Conservation (phyloP, 2,113 vertebrate species). For the Pachycephala philippinensis region DNA sequence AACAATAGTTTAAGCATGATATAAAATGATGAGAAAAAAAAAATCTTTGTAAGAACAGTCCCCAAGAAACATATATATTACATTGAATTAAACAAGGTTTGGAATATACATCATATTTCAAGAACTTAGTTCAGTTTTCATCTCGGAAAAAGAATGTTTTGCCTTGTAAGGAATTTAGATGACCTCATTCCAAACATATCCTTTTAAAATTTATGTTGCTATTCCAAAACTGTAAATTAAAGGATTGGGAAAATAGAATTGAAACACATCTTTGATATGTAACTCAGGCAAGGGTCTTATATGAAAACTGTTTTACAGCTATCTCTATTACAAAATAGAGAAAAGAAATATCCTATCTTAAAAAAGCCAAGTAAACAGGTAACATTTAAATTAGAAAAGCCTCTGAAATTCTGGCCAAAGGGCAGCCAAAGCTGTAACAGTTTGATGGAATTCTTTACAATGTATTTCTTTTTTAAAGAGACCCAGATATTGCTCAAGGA, state of each 20-base stretch:
- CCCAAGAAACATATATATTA: neutral
- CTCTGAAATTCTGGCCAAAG: slow-evolving; percentile 13
- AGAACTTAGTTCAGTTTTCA: neutral
- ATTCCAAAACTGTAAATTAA: neutral
- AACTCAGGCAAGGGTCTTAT: neutral
- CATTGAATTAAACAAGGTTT: slow-evolving; percentile 18
- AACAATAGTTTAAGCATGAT: slow-evolving; percentile 42
- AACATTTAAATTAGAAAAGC: slow-evolving; percentile 43
- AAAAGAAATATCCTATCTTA: neutral
- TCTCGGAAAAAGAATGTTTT: slow-evolving; percentile 14
- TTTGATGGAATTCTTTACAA: slow-evolving; percentile 60
- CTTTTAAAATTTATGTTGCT: neutral
- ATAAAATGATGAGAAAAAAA: neutral
- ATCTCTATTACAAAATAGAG: neutral
- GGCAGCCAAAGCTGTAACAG: slow-evolving; percentile 17
- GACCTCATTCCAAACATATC: neutral
- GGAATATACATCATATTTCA: slow-evolving; percentile 15
- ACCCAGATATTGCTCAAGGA: slow-evolving; percentile 30
- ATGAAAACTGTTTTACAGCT: neutral
- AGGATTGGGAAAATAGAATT: neutral
- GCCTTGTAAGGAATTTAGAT: neutral
- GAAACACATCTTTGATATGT: neutral
- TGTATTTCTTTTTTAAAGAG: slow-evolving; percentile 53
- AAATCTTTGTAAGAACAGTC: neutral
- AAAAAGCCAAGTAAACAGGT: slow-evolving; percentile 18